Evolutionary conservation across 2,888 invertebrate genomes (phyloP), one percentile per base, ranked within the genome.

Genomic region (Trachelus tabidus): DNA sequence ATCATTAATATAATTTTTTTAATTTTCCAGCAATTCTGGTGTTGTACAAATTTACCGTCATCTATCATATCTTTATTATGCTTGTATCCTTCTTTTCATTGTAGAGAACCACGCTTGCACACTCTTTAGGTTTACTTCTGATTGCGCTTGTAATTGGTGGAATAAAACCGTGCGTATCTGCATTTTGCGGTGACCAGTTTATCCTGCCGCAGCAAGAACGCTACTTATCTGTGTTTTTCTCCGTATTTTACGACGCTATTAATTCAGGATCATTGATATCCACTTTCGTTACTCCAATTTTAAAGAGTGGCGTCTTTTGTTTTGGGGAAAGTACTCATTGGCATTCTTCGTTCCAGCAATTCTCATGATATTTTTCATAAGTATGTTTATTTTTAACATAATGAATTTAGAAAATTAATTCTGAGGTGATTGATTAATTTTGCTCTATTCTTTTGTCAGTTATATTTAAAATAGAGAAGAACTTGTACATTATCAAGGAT

Each of bases 161-260:
- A 1, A 98, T 99, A 85, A 99, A 99, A 89, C 98, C 98, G 0
- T 98, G 98, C 88, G 98, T 99, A 0, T 94, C 97, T 0, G 97
- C 98, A 0, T 98, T 99, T 90, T 99, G 98, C 0, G 98, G 98
- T 0, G 98, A 99, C 91, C 98, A 98, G 92, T 98, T 98, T 91
- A 93, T 94, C 75, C 85, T 97, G 75, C 96, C 96, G 0, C 95
- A 96, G 83, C 97, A 98, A 92, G 95, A 95, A 85, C 92, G 92
- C 85, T 95, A 97, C 89, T 92, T 98, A 80, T 95, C 95, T 30
- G 94, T 94, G 80, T 99, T 97, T 92, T 99, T 99, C 92, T 98
- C 98, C 0, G 92, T 98, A 1, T 99, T 98, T 91, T 99, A 99
- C 92, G 97, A 98, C 89, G 93, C 97, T 73, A 98, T 99, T 88